Evolutionary conservation across 1,140 invertebrate species (phyloP).

Genomic region (Dendroctonus valens): DNA sequence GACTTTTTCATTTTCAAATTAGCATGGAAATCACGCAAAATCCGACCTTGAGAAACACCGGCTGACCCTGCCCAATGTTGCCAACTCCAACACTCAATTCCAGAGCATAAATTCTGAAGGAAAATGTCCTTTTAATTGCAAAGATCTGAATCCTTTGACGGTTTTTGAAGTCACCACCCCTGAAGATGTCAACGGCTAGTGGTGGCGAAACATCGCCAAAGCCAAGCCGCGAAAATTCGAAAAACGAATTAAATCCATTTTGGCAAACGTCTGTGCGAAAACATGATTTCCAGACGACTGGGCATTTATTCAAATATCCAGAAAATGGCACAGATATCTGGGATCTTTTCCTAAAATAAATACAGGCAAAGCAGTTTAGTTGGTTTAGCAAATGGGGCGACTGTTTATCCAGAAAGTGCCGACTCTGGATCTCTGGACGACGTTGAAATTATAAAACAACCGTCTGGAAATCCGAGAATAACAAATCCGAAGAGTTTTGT

Average conservation of each 20-base stretch:
- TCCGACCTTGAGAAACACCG: no score
- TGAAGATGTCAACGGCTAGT: no score
- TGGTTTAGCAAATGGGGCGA: constrained; percentile 53
- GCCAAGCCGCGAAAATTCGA: no score
- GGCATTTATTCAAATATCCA: constrained; percentile 42
- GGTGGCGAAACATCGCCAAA: no score
- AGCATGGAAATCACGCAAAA: no score
- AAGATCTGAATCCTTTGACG: no score
- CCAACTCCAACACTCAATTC: no score
- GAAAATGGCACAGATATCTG: constrained; percentile 35
- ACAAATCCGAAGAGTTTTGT: constrained; percentile 7
- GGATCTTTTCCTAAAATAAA: constrained; percentile 48
- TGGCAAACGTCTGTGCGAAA: background rate
- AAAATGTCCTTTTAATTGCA: no score
- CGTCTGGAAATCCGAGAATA: constrained; percentile 27
- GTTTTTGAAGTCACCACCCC: no score
- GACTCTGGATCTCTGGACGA: constrained; percentile 39
- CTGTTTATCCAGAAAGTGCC: constrained; percentile 48
- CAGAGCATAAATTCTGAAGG: no score
- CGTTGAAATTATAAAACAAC: constrained; percentile 33
- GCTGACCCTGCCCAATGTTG: no score
- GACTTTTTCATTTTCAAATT: no score
- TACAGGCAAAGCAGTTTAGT: constrained; percentile 52
- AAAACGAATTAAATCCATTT: background rate
- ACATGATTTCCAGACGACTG: background rate